Conservation (phyloP, 37 sponge, comb jelly and placozoan species). For the Cliona cf. orientalis region DNA sequence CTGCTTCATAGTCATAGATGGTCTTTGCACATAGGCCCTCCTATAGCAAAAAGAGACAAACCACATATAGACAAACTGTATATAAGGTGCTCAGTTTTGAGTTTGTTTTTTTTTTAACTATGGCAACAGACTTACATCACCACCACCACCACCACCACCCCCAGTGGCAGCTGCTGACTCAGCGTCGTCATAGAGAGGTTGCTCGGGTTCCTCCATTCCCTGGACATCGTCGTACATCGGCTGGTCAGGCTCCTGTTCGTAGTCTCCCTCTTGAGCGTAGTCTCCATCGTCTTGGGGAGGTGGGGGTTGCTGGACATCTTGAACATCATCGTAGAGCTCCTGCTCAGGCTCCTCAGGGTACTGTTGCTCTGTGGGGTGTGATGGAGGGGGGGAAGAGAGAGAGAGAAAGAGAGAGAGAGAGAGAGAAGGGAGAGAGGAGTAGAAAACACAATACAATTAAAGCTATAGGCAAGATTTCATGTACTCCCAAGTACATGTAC, state of each 20-base stretch:
- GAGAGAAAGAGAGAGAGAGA: too few species aligned
- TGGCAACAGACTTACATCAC: neutral
- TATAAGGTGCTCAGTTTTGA: neutral
- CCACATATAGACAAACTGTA: neutral
- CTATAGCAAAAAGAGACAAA: neutral
- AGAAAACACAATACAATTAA: too few species aligned
- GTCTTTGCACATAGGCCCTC: constrained; percentile 74
- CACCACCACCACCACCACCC: neutral
- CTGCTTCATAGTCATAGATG: constrained; percentile 92
- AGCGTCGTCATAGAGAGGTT: neutral
- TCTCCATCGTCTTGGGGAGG: neutral
- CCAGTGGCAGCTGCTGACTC: too few species aligned
- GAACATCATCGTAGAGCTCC: constrained; percentile 67
- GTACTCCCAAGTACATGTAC: too few species aligned
- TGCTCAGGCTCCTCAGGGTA: constrained; percentile 58
- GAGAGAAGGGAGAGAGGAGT: too few species aligned
- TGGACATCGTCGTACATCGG: constrained; percentile 64
- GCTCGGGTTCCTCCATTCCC: neutral
- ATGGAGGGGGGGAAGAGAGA: too few species aligned
- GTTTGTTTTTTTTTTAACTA: neutral
- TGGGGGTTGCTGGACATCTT: neutral
- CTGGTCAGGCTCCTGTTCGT: constrained; percentile 33
- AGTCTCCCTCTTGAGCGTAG: neutral
- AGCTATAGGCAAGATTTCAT: too few species aligned
- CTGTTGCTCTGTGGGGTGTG: too few species aligned